Conservation (phyloP, 2,888 invertebrate species). For the Desoria tigrina region DNA sequence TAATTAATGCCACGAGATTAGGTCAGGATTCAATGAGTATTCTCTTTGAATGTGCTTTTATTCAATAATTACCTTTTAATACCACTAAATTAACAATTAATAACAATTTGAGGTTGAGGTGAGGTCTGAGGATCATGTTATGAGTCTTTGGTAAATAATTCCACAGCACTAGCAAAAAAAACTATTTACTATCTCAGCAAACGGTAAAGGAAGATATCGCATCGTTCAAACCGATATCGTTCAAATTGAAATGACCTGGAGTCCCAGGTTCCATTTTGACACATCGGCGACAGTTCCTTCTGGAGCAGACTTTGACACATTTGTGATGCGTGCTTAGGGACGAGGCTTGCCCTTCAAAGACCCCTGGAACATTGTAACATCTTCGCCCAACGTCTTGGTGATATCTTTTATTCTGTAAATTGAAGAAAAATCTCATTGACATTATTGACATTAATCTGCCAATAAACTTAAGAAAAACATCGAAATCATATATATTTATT, state of each 20-base stretch:
- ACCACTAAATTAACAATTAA: background rate
- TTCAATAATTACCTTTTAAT: no score
- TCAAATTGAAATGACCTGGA: conserved; percentile 43
- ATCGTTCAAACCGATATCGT: conserved; percentile 46
- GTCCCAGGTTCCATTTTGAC: conserved; percentile 42
- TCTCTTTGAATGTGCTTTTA: no score
- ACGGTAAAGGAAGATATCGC: conserved; percentile 44
- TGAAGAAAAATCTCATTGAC: no score
- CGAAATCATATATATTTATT: no score
- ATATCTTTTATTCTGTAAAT: conserved; percentile 35
- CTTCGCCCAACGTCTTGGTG: conserved; percentile 43
- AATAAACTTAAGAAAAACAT: no score
- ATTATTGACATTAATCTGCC: no score
- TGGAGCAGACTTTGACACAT: conserved; percentile 44
- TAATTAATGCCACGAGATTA: no score
- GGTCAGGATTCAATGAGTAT: no score
- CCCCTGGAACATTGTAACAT: conserved; percentile 48
- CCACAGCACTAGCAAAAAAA: background rate
- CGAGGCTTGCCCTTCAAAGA: conserved; percentile 44
- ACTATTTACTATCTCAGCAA: conserved; percentile 33
- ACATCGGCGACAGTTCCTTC: conserved; percentile 42
- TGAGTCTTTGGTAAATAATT: background rate
- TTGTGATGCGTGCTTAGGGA: conserved; percentile 44
- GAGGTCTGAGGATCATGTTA: background rate
- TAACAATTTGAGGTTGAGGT: background rate